Conservation (phyloP, 1,140 invertebrate genomes). For the Drosophila lini region DNA sequence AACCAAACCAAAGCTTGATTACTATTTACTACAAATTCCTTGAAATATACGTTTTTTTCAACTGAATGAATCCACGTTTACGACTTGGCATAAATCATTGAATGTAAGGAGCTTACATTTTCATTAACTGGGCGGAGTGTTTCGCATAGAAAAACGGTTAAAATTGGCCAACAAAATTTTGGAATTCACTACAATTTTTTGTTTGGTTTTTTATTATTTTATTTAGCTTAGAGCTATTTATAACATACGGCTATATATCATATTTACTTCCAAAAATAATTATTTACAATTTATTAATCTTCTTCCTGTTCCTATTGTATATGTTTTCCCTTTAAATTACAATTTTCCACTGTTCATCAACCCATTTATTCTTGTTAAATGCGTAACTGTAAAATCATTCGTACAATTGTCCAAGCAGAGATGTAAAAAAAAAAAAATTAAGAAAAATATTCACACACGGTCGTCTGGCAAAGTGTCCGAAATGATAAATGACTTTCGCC, state of each 20-base stretch:
- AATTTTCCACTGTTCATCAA: slow-evolving; percentile 15
- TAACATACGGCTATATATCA: neutral
- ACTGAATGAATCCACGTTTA: slow-evolving; percentile 8
- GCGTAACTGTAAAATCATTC: slow-evolving; percentile 68
- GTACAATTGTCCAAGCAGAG: slow-evolving; percentile 51
- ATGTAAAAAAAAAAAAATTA: slow-evolving; percentile 4
- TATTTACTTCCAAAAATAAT: neutral
- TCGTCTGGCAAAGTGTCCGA: slow-evolving; percentile 22
- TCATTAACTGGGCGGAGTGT: neutral
- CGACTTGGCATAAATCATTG: slow-evolving; percentile 32
- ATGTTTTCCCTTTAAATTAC: neutral
- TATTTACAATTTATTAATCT: too few relatives aligned
- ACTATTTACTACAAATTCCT: slow-evolving; percentile 15
- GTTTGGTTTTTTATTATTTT: too few relatives aligned
- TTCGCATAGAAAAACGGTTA: neutral
- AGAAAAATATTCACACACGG: slow-evolving; percentile 31
- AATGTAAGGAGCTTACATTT: slow-evolving; percentile 2
- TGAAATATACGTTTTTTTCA: slow-evolving; percentile 1
- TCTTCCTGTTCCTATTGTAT: neutral
- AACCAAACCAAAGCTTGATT: slow-evolving; percentile 21
- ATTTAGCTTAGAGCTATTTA: neutral
- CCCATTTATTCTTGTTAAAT: slow-evolving; percentile 49
- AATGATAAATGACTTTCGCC: slow-evolving; percentile 67
- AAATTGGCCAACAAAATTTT: too few relatives aligned
- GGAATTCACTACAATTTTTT: too few relatives aligned